Percentiles rank a stretch among this genome's conserved stretches.
Evolutionary conservation across 2,113 vertebrate species (phyloP).

Genomic region (Notarius lentiginosus): DNA sequence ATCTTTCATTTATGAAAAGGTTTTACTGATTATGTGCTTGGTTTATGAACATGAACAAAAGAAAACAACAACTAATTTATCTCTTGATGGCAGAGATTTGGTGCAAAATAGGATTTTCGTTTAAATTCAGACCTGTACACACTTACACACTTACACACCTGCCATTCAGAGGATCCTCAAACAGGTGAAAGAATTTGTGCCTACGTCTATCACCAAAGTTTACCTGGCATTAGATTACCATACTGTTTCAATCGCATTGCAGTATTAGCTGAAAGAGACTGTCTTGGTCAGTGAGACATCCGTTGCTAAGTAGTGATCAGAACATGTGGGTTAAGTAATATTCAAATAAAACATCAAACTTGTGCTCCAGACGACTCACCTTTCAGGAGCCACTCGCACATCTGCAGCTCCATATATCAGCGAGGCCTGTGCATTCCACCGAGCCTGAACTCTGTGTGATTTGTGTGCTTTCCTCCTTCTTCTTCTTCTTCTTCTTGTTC

Average conservation of each 20-base stretch:
- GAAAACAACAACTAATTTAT: background rate
- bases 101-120: background rate
- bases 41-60: background rate
- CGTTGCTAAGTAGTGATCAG: background rate
- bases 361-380: slow-evolving; percentile 56
- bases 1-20: background rate
- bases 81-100: background rate
- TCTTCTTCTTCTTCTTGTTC: background rate
- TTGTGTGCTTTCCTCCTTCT: slow-evolving; percentile 72
- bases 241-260: background rate
- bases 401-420: slow-evolving; percentile 75
- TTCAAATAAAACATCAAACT: slow-evolving; percentile 48
- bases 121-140: background rate
- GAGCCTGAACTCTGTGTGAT: slow-evolving; percentile 68
- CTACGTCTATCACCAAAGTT: background rate
- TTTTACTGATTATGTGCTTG: background rate
- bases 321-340: slow-evolving; percentile 31
- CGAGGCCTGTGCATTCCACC: slow-evolving; percentile 70
- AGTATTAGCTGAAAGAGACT: background rate
- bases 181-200: background rate
- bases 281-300: background rate
- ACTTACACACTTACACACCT: background rate
- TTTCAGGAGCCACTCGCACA: slow-evolving; percentile 68
- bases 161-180: background rate
- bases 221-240: background rate